Percentiles rank a stretch among this genome's conserved stretches.
Evolutionary conservation across 2,888 invertebrate species (phyloP).

Genomic region (Calephelis perditalis): DNA sequence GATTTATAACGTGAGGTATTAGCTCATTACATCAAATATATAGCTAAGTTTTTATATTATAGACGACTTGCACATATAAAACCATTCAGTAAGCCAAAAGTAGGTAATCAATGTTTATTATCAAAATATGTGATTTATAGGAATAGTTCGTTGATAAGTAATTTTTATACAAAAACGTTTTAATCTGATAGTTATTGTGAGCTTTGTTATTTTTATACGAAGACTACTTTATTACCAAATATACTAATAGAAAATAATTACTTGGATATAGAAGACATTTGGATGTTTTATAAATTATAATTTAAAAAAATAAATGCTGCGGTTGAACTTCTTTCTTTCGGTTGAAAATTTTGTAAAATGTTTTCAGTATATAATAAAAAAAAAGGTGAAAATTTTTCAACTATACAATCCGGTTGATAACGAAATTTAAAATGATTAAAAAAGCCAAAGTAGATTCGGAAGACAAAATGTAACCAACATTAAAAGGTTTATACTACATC

Average conservation of each 20-base stretch:
- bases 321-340: too few species aligned
- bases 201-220: neutral
- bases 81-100: constrained; percentile 54
- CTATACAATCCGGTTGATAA: neutral
- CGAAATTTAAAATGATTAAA: neutral
- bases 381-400: neutral
- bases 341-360: too few species aligned
- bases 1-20: constrained; percentile 50
- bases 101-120: constrained; percentile 50
- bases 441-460: neutral
- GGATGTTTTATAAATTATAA: too few species aligned
- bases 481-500: constrained; percentile 2
- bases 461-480: constrained; percentile 7
- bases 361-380: too few species aligned
- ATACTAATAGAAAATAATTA: too few species aligned
- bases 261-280: too few species aligned
- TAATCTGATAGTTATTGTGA: neutral
- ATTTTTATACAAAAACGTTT: constrained; percentile 3
- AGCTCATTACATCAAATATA: constrained; percentile 51
- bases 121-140: constrained; percentile 53
- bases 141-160: constrained; percentile 44
- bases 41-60: constrained; percentile 18
- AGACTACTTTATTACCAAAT: too few species aligned
- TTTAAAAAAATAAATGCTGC: too few species aligned
- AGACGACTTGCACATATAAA: constrained; percentile 41